These are phyloP conservation scores for Adelges cooleyi DNA, from an alignment of 1,140 invertebrate species.

Conservation along the genomic window DNA sequence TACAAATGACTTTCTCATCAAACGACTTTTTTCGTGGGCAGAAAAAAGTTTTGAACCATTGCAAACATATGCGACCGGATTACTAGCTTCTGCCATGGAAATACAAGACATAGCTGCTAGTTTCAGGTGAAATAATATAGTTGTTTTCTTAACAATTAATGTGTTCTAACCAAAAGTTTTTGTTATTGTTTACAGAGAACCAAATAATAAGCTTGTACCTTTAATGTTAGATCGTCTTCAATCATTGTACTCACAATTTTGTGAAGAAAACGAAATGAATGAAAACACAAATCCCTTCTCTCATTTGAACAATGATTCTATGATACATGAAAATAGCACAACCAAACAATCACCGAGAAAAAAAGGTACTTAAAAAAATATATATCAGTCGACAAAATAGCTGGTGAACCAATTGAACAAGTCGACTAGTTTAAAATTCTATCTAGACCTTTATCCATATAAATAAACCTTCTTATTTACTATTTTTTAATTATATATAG, in stretches of 20 bases:
- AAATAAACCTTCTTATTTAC: too few relatives aligned
- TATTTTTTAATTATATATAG: neutral
- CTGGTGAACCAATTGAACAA: too few relatives aligned
- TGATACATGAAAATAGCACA: neutral
- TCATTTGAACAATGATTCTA: constrained; percentile 39
- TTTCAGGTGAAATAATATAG: too few relatives aligned
- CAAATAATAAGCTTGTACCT: constrained; percentile 75
- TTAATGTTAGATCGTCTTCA: constrained; percentile 73
- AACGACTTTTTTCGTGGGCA: constrained; percentile 75
- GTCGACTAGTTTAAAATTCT: too few relatives aligned
- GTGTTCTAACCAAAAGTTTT: neutral
- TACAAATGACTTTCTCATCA: constrained; percentile 74
- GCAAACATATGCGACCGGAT: constrained; percentile 84
- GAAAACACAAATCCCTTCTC: constrained; percentile 45
- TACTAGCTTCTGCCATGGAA: constrained; percentile 93
- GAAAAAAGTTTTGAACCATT: constrained; percentile 76
- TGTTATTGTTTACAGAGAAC: constrained; percentile 49
- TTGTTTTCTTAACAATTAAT: neutral
- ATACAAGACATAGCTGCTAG: constrained; percentile 83
- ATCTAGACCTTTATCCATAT: too few relatives aligned
- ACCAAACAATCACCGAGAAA: neutral
- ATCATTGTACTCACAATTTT: constrained; percentile 48
- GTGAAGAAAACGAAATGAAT: constrained; percentile 39
- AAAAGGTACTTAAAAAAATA: too few relatives aligned
- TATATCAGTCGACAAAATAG: too few relatives aligned